A percentile compares a stretch with the other conserved stretches of the same genome.
phyloP scores from a whole-genome alignment of 2,888 invertebrate genomes.

The Nephrotoma guestfalica region DNA sequence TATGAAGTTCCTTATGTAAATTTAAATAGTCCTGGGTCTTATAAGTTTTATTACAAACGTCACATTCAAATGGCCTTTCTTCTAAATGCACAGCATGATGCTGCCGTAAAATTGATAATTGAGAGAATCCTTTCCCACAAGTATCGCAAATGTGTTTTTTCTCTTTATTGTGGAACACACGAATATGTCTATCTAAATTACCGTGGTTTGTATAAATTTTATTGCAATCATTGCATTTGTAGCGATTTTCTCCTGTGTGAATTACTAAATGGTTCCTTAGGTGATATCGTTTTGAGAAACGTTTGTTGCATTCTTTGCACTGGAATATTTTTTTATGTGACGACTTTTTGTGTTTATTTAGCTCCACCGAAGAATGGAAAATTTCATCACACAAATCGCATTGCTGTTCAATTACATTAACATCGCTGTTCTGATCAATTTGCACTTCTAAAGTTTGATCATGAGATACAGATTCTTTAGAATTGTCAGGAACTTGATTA shows the following conservation, averaged over 20 bases:
- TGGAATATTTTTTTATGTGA: slow-evolving; percentile 12
- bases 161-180: slow-evolving; percentile 12
- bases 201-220: slow-evolving; percentile 13
- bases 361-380: background rate
- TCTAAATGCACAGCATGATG: slow-evolving; percentile 11
- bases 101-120: slow-evolving; percentile 7
- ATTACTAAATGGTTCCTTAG: slow-evolving; percentile 11
- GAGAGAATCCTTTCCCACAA: slow-evolving; percentile 12
- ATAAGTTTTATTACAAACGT: slow-evolving; percentile 13
- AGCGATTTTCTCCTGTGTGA: slow-evolving; percentile 7
- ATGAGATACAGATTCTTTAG: background rate
- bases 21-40: slow-evolving; percentile 12
- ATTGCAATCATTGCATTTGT: slow-evolving; percentile 10
- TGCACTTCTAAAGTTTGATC: background rate
- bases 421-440: background rate
- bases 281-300: slow-evolving; percentile 12
- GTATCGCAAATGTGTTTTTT: slow-evolving; percentile 8
- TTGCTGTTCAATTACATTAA: background rate
- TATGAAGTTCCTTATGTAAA: slow-evolving; percentile 12
- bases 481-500: background rate
- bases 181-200: slow-evolving; percentile 14
- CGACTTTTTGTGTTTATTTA: slow-evolving; percentile 12
- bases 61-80: slow-evolving; percentile 12
- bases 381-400: background rate
- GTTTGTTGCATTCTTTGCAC: slow-evolving; percentile 11